These are phyloP conservation scores for Nasua narica DNA, from an alignment of 2,797 vertebrate species.

Conservation along the genomic window DNA sequence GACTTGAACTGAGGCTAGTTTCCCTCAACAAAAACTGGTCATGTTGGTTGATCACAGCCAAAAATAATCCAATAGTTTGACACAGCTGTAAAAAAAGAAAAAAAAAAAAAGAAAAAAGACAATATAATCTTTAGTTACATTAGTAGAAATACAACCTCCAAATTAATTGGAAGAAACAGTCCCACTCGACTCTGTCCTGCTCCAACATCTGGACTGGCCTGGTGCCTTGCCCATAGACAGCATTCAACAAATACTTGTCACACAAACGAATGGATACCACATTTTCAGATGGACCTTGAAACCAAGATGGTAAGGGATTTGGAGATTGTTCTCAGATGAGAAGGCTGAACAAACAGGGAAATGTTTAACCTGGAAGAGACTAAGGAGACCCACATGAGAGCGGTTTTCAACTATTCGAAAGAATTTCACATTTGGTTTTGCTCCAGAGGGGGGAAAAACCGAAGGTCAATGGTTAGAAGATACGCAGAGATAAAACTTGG, in stretches of 20 bases:
- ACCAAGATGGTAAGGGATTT: constrained; percentile 42
- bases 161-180: constrained; percentile 12
- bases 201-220: constrained; percentile 28
- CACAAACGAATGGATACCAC: constrained; percentile 22
- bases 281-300: constrained; percentile 45
- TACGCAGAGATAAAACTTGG: neutral
- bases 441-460: neutral
- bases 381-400: constrained; percentile 12
- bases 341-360: constrained; percentile 39
- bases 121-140: constrained; percentile 34
- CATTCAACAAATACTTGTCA: constrained; percentile 38
- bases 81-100: neutral
- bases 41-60: constrained; percentile 40
- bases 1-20: neutral
- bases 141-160: constrained; percentile 1
- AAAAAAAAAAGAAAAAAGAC: neutral
- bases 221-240: neutral
- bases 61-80: constrained; percentile 46
- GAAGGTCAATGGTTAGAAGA: constrained; percentile 21
- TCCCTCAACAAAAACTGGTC: neutral
- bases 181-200: neutral
- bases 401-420: constrained; percentile 36
- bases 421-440: constrained; percentile 45
- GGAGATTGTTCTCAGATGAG: constrained; percentile 40
- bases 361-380: constrained; percentile 39